A percentile compares a stretch with the other conserved stretches of the same genome.
These are phyloP conservation scores for Acipenser transmontanus DNA, from an alignment of 2,797 vertebrate species.

Conservation along the genomic window DNA sequence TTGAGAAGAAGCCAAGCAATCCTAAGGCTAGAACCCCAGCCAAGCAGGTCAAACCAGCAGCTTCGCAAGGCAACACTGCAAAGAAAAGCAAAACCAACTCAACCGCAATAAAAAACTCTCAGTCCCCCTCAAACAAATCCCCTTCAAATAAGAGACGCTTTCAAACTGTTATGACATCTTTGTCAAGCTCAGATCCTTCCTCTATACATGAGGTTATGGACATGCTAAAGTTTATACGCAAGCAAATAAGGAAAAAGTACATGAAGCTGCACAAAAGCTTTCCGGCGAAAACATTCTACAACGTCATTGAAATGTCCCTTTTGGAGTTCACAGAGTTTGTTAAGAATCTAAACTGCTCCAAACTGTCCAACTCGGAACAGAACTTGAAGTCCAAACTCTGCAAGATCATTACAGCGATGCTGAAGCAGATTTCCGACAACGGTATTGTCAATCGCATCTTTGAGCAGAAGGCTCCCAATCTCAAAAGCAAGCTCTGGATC, in stretches of 20 bases:
- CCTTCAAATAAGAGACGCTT: slow-evolving; percentile 49
- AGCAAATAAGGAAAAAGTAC: slow-evolving; percentile 82
- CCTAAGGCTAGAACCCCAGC: slow-evolving; percentile 28
- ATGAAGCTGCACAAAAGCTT: slow-evolving; percentile 95
- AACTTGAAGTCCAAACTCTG: slow-evolving; percentile 72
- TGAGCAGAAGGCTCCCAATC: slow-evolving; percentile 77
- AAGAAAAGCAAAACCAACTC: slow-evolving; percentile 10
- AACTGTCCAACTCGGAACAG: slow-evolving; percentile 60
- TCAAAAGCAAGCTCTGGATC: slow-evolving; percentile 91
- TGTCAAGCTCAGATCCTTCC: slow-evolving; percentile 55
- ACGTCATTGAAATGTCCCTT: slow-evolving; percentile 82
- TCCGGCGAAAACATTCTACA: slow-evolving; percentile 77
- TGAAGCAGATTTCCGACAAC: slow-evolving; percentile 78
- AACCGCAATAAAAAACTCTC: slow-evolving; percentile 11
- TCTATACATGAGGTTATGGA: slow-evolving; percentile 78
- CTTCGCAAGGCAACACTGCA: slow-evolving; percentile 27
- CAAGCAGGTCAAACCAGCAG: slow-evolving; percentile 19
- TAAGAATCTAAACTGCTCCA: slow-evolving; percentile 67
- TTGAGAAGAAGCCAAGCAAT: slow-evolving; percentile 33
- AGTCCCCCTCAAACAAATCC: slow-evolving; percentile 34
- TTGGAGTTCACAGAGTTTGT: slow-evolving; percentile 80
- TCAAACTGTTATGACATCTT: slow-evolving; percentile 53
- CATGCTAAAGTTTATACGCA: slow-evolving; percentile 71
- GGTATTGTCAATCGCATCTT: slow-evolving; percentile 87
- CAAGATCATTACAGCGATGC: slow-evolving; percentile 67